phyloP scores from a whole-genome alignment of 2,797 vertebrate species.

The Aplochiton taeniatus region DNA sequence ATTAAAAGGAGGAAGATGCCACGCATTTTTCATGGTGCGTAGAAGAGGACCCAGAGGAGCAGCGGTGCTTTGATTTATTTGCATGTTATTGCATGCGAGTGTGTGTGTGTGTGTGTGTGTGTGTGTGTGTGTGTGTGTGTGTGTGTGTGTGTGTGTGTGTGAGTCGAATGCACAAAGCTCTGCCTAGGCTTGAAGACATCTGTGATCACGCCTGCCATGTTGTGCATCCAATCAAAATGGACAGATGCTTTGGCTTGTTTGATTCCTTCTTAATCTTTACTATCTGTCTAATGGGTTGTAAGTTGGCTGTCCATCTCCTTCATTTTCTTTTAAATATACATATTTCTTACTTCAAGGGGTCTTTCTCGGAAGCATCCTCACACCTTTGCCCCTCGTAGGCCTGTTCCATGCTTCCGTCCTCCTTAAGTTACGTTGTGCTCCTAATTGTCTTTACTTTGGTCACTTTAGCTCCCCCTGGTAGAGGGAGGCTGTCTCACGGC shows the following conservation, averaged over 20 bases:
- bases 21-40: constrained; percentile 55
- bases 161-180: neutral
- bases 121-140: constrained; percentile 16
- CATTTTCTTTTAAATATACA: neutral
- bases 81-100: constrained; percentile 15
- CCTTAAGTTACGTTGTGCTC: too few relatives aligned
- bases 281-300: constrained; percentile 24
- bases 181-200: constrained; percentile 44
- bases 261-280: neutral
- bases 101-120: constrained; percentile 23
- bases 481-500: too few relatives aligned
- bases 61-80: constrained; percentile 54
- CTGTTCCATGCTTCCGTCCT: too few relatives aligned
- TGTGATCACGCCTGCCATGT: constrained; percentile 38
- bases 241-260: constrained; percentile 37
- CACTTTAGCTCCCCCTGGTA: neutral
- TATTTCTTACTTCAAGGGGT: too few relatives aligned
- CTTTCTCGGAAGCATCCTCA: too few relatives aligned
- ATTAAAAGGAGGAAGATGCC: constrained; percentile 58
- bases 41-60: constrained; percentile 55
- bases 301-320: neutral
- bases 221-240: constrained; percentile 20
- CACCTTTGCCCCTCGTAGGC: too few relatives aligned
- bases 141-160: constrained; percentile 4
- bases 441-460: neutral